Evolutionary conservation across 2,888 invertebrate genomes (phyloP), one percentile per base, ranked within the genome.

Genomic region (Caenorhabditis plicata): DNA sequence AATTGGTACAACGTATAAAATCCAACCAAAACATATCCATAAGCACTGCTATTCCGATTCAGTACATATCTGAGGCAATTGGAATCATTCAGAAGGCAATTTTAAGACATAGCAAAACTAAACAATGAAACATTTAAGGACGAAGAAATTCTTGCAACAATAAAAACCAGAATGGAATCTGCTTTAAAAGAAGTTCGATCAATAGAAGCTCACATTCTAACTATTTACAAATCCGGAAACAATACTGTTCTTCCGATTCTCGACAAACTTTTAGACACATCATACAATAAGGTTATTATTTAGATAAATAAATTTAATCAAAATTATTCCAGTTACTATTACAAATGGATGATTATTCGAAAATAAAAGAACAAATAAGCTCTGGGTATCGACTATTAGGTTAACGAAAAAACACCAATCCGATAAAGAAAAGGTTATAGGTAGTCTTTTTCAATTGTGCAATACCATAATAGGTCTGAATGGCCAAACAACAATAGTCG

Each of bases 81-180:
- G 66, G 60, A 4, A 38, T 38, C 4, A 48, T 62, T 15, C 38
- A 62, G 19, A 56, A 66, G 52, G 65, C 62, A 15, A 15, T 15
- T 33, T 15, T 9, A 4, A n/a, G 29, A 32, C 11, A 17, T 13
- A 32, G 32, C 5, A 4, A 13, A 32, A 11, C 29, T 9, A 29
- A 29, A 9, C 8, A 29, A 29, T 15, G 33, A 52, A 35, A 1
- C 32, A 1, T 36, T 42, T 20, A 22, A 33, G 25, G 31, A 39
- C 15, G 27, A 41, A 27, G 42, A 46, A 1, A n/a, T n/a, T n/a
- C n/a, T n/a, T n/a, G n/a, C n/a, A n/a, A n/a, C n/a, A n/a, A n/a
- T n/a, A n/a, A 17, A 22, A 3, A 48, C 51, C 13, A 40, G 3
- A n/a, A 55, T 62, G 32, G 61, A 62, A 4, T 47, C 39, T 39